phyloP scores from a whole-genome alignment of 2,113 vertebrate species.

The Clarias batrachus region DNA sequence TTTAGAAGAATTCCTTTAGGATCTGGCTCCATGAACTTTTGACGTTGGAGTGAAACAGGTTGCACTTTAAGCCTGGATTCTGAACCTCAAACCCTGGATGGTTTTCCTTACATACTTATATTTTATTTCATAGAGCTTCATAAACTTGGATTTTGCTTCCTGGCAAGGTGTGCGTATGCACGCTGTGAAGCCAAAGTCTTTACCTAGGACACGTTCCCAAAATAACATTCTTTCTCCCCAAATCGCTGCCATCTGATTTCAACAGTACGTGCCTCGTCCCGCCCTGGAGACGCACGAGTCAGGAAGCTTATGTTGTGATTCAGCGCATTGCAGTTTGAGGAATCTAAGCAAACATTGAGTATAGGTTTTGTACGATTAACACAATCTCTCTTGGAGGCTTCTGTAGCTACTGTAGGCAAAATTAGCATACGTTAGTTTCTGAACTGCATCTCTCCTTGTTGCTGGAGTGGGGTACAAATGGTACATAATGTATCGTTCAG shows the following conservation, averaged over 20 bases:
- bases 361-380: background rate
- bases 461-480: background rate
- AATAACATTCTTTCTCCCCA: constrained; percentile 13
- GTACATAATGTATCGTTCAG: background rate
- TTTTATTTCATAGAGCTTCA: background rate
- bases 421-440: background rate
- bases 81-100: background rate
- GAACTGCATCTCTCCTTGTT: background rate
- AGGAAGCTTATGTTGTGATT: background rate
- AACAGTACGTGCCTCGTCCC: constrained; percentile 1
- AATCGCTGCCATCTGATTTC: constrained; percentile 6
- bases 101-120: background rate
- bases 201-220: background rate
- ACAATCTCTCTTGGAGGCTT: background rate
- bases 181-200: constrained; percentile 18
- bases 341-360: background rate
- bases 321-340: background rate
- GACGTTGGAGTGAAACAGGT: background rate
- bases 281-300: background rate
- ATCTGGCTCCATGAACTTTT: background rate
- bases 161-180: background rate
- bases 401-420: background rate
- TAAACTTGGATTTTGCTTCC: background rate
- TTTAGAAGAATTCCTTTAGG: background rate
- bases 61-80: background rate